A percentile compares a stretch with the other conserved stretches of the same genome.
Evolutionary conservation across 1,140 invertebrate species (phyloP).

Genomic region (Delia radicum): DNA sequence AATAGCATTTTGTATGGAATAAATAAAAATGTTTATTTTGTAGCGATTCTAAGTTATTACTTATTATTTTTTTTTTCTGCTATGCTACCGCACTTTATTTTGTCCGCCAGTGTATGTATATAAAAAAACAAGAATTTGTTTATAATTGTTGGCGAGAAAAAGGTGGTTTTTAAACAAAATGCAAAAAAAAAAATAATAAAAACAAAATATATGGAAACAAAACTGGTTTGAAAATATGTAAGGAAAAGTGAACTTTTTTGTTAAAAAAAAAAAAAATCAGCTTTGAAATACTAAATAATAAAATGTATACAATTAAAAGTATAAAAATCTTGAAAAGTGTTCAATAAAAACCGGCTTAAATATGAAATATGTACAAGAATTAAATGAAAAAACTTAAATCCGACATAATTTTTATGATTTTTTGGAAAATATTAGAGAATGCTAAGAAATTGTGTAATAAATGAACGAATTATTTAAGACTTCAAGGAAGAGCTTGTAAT

Average conservation of each 20-base stretch:
- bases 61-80: too few species aligned
- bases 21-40: too few species aligned
- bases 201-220: neutral
- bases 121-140: too few species aligned
- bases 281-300: neutral
- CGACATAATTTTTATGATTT: too few species aligned
- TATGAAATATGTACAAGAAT: too few species aligned
- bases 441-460: too few species aligned
- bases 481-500: neutral
- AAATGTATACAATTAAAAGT: neutral
- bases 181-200: neutral
- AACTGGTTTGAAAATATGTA: neutral
- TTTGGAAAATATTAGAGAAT: too few species aligned
- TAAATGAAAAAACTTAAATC: neutral
- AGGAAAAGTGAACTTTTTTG: neutral
- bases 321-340: neutral
- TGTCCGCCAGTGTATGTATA: too few species aligned
- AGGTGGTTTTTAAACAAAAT: neutral
- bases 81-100: too few species aligned
- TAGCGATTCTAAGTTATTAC: too few species aligned
- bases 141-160: neutral
- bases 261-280: neutral
- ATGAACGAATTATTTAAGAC: too few species aligned
- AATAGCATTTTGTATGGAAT: too few species aligned
- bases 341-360: neutral